Evolutionary conservation across 2,113 vertebrate species (phyloP).

Genomic region (Tricholaema leucomelas): DNA sequence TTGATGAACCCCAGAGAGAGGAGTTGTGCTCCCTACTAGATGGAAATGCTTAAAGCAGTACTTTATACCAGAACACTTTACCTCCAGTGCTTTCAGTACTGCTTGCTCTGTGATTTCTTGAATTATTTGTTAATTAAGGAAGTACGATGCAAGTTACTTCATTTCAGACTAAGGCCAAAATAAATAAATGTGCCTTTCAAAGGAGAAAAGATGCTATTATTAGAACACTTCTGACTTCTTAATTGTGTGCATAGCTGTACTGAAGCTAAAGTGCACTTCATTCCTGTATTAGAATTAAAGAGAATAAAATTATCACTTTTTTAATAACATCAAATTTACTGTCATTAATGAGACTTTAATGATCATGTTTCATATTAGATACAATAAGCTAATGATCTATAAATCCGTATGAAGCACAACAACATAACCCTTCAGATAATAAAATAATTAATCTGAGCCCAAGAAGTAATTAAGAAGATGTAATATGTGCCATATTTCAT

Average conservation of each 20-base stretch:
- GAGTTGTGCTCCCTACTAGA: not conserved
- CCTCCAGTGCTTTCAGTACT: not conserved
- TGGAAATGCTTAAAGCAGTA: not conserved
- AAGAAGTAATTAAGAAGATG: constrained; percentile 33
- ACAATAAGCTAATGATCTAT: constrained; percentile 69
- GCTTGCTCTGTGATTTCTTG: not conserved
- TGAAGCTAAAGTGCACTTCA: constrained; percentile 42
- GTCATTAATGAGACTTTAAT: constrained; percentile 65
- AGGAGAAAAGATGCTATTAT: not conserved
- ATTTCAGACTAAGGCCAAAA: not conserved
- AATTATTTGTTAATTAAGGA: constrained; percentile 8
- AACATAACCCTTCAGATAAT: constrained; percentile 44
- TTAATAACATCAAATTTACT: constrained; percentile 54
- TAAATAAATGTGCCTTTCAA: constrained; percentile 13
- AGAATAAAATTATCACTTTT: constrained; percentile 57
- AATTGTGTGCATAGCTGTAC: constrained; percentile 46
- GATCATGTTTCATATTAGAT: constrained; percentile 50
- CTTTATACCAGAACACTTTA: not conserved
- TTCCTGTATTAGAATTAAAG: constrained; percentile 48
- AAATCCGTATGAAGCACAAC: constrained; percentile 56
- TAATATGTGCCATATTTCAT: constrained; percentile 10
- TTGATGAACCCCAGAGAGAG: not conserved
- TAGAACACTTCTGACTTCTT: not conserved
- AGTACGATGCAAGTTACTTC: not conserved
- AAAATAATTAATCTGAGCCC: constrained; percentile 35